Percentiles rank a stretch among this genome's conserved stretches.
phyloP scores from a whole-genome alignment of 1,140 invertebrate species.

The Limonius californicus region DNA sequence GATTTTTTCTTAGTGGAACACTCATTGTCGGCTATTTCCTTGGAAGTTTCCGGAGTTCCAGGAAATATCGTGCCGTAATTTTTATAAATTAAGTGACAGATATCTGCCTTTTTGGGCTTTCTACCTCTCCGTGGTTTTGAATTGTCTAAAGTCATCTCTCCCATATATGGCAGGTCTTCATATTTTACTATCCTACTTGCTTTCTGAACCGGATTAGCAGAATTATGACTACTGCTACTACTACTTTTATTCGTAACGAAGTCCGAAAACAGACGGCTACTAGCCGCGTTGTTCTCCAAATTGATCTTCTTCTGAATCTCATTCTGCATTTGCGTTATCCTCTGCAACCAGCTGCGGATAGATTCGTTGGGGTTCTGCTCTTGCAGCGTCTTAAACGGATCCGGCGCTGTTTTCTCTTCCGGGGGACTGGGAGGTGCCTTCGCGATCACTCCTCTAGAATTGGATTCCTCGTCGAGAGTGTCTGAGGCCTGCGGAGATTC shows the following conservation, averaged over 20 bases:
- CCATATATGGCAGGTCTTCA: slow-evolving; percentile 85
- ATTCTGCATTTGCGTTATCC: slow-evolving; percentile 64
- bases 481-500: slow-evolving; percentile 15
- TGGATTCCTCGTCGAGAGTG: not conserved
- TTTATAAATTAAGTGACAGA: slow-evolving; percentile 86
- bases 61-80: slow-evolving; percentile 84
- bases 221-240: slow-evolving; percentile 9
- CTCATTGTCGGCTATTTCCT: slow-evolving; percentile 41
- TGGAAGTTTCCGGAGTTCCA: slow-evolving; percentile 57
- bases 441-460: not conserved
- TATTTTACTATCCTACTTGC: slow-evolving; percentile 62
- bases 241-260: slow-evolving; percentile 5
- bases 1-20: slow-evolving; percentile 37
- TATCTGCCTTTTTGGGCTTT: slow-evolving; percentile 86
- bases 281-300: slow-evolving; percentile 5
- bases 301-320: slow-evolving; percentile 47
- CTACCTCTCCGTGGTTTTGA: slow-evolving; percentile 76
- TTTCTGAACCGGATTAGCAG: slow-evolving; percentile 29
- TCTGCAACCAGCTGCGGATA: slow-evolving; percentile 68
- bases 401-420: not conserved
- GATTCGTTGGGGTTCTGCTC: slow-evolving; percentile 53
- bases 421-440: not conserved
- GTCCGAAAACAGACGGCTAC: not conserved
- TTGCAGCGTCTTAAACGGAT: slow-evolving; percentile 19
- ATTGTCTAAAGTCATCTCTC: slow-evolving; percentile 83